Base-by-base conservation (phyloP, 2,888 invertebrate species). In the Teinopalpus imperialis region DNA sequence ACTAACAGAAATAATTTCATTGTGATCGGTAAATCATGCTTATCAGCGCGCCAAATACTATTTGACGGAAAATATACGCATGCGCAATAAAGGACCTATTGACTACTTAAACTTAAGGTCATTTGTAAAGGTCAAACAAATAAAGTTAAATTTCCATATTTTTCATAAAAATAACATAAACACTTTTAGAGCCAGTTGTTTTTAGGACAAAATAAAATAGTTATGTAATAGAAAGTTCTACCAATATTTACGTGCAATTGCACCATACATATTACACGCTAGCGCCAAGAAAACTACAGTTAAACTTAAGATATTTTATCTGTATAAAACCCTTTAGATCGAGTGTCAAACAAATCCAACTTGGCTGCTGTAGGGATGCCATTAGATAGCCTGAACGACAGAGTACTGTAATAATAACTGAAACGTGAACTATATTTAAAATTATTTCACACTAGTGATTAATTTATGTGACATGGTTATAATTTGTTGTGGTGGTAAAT, bases 41-140 rank as follows among this genome's bases (percentile, higher is more conserved):
- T 80, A 83, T 66, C 81, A 82, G 80, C 81, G 80, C 85, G 85
- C 83, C 81, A 86, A 85, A 83, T 76, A 76, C 69, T 66, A 63
- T 74, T 76, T 81, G 79, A 77, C 74, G 65, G 62, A 59, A 57
- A 61, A 57, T 59, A 59, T 66, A 77, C 81, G 81, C 86, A 82
- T 81, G 86, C 86, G 83, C 73, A 68, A 63, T 68, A 49, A 59
- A 60, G 55, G 64, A 59, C 56, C 52, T 80, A 79, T 75, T 72
- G 76, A 77, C 74, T 63, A 43, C 49, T 57, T 46, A 61, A 58
- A 47, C 53, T 66, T 71, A 63, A 76, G 80, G 80, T 80, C 78
- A 75, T 63, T 61, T 57, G 44, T 66, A 74, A 81, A 81, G 81
- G 81, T 78, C 78, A 51, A 54, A 55, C 20, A 36, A 36, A 47